Percentiles rank a stretch among this genome's conserved stretches.
Conservation (phyloP, 2,797 vertebrate genomes). For the Phataginus tricuspis region DNA sequence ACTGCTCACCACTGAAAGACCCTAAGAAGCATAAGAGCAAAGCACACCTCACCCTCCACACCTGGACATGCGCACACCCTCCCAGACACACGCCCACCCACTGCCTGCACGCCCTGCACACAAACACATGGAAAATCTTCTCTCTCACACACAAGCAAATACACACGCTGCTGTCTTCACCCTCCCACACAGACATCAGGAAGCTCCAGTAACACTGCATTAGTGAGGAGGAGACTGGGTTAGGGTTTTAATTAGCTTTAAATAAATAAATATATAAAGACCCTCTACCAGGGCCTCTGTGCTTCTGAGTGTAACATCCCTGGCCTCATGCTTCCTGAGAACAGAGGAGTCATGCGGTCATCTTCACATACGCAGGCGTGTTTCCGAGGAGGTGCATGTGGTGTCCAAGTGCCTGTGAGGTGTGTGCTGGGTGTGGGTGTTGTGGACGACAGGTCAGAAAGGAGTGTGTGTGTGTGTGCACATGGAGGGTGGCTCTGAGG, state of each 20-base stretch:
- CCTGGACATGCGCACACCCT: background rate
- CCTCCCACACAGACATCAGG: slow-evolving; percentile 62
- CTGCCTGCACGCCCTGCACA: no score
- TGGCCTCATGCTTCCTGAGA: background rate
- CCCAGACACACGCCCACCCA: background rate
- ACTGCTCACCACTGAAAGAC: background rate
- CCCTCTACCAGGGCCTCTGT: background rate
- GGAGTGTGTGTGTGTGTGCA: background rate
- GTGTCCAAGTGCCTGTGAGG: background rate
- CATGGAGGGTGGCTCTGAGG: no score
- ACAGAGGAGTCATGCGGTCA: background rate
- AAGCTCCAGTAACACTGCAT: background rate
- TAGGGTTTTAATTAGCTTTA: slow-evolving; percentile 69
- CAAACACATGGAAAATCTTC: background rate
- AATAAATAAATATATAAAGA: slow-evolving; percentile 52
- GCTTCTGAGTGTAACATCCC: background rate
- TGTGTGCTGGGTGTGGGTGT: background rate
- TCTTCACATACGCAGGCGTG: background rate
- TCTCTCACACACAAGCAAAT: slow-evolving; percentile 50
- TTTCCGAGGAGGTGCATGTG: background rate
- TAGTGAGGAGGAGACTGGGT: slow-evolving; percentile 32
- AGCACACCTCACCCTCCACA: background rate
- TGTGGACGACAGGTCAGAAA: background rate
- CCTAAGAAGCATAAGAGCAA: background rate
- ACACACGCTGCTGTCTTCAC: background rate